Evolutionary conservation across 1,140 invertebrate genomes (phyloP).

Genomic region (Zaprionus kolodkinae): DNA sequence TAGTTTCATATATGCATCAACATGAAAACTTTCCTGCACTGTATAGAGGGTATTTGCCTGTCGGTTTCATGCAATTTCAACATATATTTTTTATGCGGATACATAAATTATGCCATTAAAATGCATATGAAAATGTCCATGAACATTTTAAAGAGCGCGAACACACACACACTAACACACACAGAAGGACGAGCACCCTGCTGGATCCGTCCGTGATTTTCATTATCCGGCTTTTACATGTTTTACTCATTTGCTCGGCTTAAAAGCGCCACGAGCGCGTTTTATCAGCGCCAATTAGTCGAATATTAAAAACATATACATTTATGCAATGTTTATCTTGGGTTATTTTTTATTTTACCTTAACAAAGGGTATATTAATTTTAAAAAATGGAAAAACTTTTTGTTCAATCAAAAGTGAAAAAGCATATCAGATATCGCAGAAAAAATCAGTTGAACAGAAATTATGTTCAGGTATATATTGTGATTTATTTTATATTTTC

Average conservation of each 20-base stretch:
- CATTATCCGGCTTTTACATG: conserved; percentile 71
- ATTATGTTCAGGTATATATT: no score
- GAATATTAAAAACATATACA: conserved; percentile 80
- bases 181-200: background rate
- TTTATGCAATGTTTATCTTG: conserved; percentile 59
- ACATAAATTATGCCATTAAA: conserved; percentile 35
- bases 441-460: no score
- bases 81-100: background rate
- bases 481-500: no score
- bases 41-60: background rate
- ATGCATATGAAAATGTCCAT: conserved; percentile 35
- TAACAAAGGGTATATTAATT: background rate
- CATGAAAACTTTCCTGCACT: no score
- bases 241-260: conserved; percentile 61
- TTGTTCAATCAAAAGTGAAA: no score
- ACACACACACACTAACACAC: conserved; percentile 9
- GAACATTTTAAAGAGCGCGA: conserved; percentile 17
- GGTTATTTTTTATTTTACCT: background rate
- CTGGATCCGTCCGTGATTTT: conserved; percentile 45
- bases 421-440: no score
- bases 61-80: background rate
- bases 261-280: conserved; percentile 47
- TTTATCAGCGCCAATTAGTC: conserved; percentile 78
- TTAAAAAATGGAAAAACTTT: background rate
- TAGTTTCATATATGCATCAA: background rate